phyloP scores from a whole-genome alignment of 2,888 invertebrate species.

The Eurytoma californica region DNA sequence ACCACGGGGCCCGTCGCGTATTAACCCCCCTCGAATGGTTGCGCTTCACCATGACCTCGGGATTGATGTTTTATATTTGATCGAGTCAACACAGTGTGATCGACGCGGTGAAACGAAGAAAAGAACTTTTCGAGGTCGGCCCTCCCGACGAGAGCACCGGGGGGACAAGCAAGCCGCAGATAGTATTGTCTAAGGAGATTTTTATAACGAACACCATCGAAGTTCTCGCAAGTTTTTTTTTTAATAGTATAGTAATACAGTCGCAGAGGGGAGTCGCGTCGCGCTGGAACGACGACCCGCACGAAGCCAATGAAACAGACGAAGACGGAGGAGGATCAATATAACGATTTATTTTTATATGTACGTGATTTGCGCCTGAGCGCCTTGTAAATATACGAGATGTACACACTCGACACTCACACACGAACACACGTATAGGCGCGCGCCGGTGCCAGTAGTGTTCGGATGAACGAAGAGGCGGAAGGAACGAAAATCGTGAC shows the following conservation, averaged over 20 bases:
- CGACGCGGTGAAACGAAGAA: conserved; percentile 16
- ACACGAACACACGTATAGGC: conserved; percentile 52
- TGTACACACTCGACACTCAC: conserved; percentile 42
- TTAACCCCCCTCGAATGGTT: conserved; percentile 16
- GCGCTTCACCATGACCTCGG: conserved; percentile 39
- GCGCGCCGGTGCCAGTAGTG: conserved; percentile 15
- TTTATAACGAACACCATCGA: conserved; percentile 3
- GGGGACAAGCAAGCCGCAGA: conserved; percentile 5
- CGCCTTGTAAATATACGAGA: conserved; percentile 72
- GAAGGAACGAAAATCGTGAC: background rate
- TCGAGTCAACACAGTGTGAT: conserved; percentile 10
- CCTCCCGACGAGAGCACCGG: background rate
- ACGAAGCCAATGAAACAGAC: conserved; percentile 54
- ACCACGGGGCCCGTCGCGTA: background rate
- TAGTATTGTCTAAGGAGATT: background rate
- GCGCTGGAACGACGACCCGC: conserved; percentile 25
- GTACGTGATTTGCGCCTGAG: conserved; percentile 69
- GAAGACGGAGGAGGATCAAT: conserved; percentile 33
- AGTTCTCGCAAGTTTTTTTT: conserved; percentile 21
- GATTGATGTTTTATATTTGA: conserved; percentile 4
- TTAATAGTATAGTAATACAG: conserved; percentile 45
- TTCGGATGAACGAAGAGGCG: background rate
- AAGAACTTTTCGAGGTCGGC: background rate
- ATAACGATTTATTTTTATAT: conserved; percentile 39
- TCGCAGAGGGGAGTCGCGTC: conserved; percentile 51